Evolutionary conservation across 2,888 invertebrate genomes (phyloP).

Genomic region (Nebria salina): DNA sequence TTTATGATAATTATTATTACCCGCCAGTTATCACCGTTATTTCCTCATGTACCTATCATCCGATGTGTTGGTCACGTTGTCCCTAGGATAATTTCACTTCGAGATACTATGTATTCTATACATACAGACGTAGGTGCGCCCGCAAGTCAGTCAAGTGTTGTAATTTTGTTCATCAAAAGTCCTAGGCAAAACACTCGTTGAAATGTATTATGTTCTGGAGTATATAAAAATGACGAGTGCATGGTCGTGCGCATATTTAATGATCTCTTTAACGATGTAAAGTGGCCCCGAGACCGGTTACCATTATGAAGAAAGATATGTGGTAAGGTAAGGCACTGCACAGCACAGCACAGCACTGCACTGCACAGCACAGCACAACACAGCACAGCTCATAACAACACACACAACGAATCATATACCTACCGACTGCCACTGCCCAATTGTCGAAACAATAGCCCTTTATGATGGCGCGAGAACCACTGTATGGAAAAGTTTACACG

Average conservation of each 20-base stretch:
- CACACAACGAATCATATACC: background rate
- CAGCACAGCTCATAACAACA: no score
- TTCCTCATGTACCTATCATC: constrained; percentile 9
- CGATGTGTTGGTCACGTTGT: constrained; percentile 16
- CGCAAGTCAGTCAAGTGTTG: background rate
- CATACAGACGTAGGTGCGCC: background rate
- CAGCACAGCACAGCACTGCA: no score
- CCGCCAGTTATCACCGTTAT: constrained; percentile 10
- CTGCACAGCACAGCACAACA: no score
- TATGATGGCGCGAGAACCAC: constrained; percentile 22
- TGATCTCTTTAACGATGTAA: constrained; percentile 28
- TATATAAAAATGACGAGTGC: constrained; percentile 24
- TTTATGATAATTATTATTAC: constrained; percentile 16
- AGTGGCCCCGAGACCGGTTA: constrained; percentile 12
- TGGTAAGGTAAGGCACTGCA: background rate
- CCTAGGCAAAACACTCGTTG: background rate
- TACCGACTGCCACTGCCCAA: constrained; percentile 13
- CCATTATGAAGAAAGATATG: background rate
- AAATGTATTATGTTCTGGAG: background rate
- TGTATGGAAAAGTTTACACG: constrained; percentile 33
- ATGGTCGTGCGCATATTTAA: constrained; percentile 30
- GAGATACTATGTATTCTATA: background rate
- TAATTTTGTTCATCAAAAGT: background rate
- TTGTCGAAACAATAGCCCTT: constrained; percentile 32
- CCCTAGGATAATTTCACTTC: constrained; percentile 9